Percentiles rank a stretch among this genome's conserved stretches.
Conservation (phyloP, 2,113 vertebrate species). For the Piliocolobus tephrosceles region DNA sequence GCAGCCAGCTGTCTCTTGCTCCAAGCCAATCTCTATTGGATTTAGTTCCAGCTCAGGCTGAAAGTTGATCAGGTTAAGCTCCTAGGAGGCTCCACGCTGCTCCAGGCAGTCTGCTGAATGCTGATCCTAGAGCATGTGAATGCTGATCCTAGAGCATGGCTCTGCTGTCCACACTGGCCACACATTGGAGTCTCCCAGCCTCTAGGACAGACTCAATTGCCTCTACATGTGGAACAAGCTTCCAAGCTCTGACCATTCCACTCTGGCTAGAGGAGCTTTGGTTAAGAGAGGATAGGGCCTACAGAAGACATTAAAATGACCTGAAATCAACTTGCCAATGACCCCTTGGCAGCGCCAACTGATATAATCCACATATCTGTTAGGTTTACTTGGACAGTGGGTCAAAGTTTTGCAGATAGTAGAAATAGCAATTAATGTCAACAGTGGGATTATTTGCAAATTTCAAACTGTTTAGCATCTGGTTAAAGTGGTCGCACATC, state of each 20-base stretch:
- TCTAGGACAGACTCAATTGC: neutral
- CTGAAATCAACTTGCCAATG: slow-evolving; percentile 61
- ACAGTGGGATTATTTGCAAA: slow-evolving; percentile 47
- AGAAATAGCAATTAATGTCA: slow-evolving; percentile 62
- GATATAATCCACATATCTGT: slow-evolving; percentile 58
- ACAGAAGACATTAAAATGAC: slow-evolving; percentile 33
- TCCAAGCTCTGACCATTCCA: neutral
- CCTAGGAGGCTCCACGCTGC: neutral
- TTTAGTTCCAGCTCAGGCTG: slow-evolving; percentile 13
- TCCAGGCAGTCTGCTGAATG: slow-evolving; percentile 15
- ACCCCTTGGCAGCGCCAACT: slow-evolving; percentile 58
- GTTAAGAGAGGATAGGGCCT: slow-evolving; percentile 25
- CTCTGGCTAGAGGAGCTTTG: slow-evolving; percentile 16
- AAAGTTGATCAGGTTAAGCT: slow-evolving; percentile 50
- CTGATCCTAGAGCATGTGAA: neutral
- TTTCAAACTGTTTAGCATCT: slow-evolving; percentile 49
- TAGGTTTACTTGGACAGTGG: slow-evolving; percentile 40
- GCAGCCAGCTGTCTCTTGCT: slow-evolving; percentile 41
- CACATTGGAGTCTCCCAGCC: neutral
- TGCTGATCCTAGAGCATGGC: neutral
- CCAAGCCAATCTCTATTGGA: slow-evolving; percentile 20
- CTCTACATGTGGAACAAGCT: neutral
- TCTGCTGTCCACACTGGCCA: neutral
- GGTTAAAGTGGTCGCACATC: slow-evolving; percentile 29
- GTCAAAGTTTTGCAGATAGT: slow-evolving; percentile 59